A percentile compares a stretch with the other conserved stretches of the same genome.
phyloP scores from a whole-genome alignment of 2,888 invertebrate genomes.

The Ashinkailepas kermadecensis region DNA sequence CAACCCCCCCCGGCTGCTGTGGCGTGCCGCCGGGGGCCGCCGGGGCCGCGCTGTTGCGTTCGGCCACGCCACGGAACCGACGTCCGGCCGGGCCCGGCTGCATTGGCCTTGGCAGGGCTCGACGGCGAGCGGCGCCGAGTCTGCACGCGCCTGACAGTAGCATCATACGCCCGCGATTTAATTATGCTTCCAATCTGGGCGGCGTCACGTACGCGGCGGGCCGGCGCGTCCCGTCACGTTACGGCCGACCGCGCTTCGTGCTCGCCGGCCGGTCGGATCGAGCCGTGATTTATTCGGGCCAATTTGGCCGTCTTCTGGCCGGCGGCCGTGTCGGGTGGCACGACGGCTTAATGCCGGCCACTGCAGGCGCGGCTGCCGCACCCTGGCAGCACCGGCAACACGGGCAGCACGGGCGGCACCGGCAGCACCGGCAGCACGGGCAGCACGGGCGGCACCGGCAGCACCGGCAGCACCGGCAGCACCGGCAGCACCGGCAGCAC shows the following conservation, averaged over 20 bases:
- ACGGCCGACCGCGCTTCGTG: neutral
- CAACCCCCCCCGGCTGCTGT: neutral
- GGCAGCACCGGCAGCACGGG: too few species aligned
- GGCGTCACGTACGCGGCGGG: neutral
- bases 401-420: too few species aligned
- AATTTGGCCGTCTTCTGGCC: slow-evolving; percentile 18
- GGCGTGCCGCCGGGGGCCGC: neutral
- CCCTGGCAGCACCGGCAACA: too few species aligned
- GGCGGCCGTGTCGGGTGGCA: neutral
- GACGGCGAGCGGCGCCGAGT: neutral
- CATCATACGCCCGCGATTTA: neutral
- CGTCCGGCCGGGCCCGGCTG: too few species aligned
- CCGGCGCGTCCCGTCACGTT: neutral
- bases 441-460: too few species aligned
- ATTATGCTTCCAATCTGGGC: neutral
- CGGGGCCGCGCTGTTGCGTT: neutral
- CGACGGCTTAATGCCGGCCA: neutral
- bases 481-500: too few species aligned
- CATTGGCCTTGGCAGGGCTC: too few species aligned
- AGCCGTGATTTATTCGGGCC: neutral
- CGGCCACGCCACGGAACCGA: too few species aligned
- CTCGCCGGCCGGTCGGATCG: neutral
- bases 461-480: too few species aligned
- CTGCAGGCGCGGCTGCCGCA: too few species aligned
- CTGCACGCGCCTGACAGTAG: neutral